A percentile compares a stretch with the other conserved stretches of the same genome.
These are phyloP conservation scores for Calyptomena viridis DNA, from an alignment of 2,113 vertebrate species.

Conservation along the genomic window DNA sequence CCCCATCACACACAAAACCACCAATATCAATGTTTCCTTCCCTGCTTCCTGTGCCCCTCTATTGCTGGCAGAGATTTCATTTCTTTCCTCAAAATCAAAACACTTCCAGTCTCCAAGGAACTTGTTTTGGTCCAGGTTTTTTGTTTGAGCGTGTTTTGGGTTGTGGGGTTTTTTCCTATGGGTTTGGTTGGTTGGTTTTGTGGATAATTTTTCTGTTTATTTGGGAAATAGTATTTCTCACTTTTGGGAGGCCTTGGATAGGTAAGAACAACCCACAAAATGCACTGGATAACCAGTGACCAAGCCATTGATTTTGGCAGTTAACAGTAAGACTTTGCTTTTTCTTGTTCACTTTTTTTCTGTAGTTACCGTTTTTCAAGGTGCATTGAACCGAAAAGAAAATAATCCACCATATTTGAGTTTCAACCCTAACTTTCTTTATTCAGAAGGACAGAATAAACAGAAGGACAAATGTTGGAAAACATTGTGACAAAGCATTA, in stretches of 20 bases:
- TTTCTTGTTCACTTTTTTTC: not conserved
- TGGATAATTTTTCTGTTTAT: not conserved
- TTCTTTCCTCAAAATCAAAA: not conserved
- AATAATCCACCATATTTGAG: not conserved
- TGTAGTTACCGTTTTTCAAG: not conserved
- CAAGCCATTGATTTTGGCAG: not conserved
- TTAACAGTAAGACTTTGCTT: not conserved
- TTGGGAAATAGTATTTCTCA: not conserved
- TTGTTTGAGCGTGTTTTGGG: not conserved
- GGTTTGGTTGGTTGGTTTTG: not conserved
- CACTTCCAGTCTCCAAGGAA: not conserved
- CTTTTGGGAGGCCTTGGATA: not conserved
- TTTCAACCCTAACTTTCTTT: not conserved
- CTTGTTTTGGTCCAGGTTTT: not conserved
- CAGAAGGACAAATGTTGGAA: not conserved
- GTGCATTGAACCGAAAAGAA: not conserved
- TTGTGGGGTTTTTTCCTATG: not conserved
- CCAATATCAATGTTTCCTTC: not conserved
- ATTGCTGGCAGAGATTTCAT: not conserved
- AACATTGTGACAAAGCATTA: not conserved
- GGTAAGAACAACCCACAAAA: not conserved
- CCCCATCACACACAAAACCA: not conserved
- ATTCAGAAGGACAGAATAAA: not conserved
- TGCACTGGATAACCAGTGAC: not conserved
- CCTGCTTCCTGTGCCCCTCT: fast-evolving